phyloP scores from a whole-genome alignment of 2,888 invertebrate species.

The Torymus aiolomorphi region DNA sequence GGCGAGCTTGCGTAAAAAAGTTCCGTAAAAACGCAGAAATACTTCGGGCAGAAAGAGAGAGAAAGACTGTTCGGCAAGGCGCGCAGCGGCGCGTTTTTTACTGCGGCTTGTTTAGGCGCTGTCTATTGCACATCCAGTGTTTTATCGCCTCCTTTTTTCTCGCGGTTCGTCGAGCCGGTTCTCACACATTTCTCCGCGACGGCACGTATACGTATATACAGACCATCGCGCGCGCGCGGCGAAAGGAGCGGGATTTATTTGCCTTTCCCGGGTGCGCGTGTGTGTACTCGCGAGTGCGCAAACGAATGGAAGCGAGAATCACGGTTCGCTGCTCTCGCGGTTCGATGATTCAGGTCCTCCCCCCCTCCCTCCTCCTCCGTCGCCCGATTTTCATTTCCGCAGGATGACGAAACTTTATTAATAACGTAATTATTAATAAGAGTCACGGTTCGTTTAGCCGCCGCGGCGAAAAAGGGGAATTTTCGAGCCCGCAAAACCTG shows the following conservation, averaged over 20 bases:
- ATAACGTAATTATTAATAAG: conserved; percentile 59
- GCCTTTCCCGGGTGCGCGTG: conserved; percentile 48
- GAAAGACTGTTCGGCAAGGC: no score
- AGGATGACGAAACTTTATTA: conserved; percentile 65
- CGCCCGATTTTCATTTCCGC: conserved; percentile 63
- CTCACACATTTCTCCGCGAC: conserved; percentile 47
- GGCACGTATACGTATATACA: not conserved
- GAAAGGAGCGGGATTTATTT: conserved; percentile 57
- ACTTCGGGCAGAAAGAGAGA: not conserved
- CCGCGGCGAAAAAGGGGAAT: conserved; percentile 21
- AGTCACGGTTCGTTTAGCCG: conserved; percentile 64
- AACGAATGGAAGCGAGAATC: conserved; percentile 35
- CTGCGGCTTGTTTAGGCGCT: conserved; percentile 15
- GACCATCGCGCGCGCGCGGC: conserved; percentile 12
- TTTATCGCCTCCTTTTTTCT: conserved; percentile 37
- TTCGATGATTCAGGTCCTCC: conserved; percentile 59
- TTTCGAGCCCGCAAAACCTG: conserved; percentile 7
- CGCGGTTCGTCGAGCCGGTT: conserved; percentile 37
- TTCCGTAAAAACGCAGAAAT: not conserved
- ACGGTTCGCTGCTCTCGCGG: conserved; percentile 53
- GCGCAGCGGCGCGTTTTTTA: conserved; percentile 1
- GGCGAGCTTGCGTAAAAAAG: conserved; percentile 8
- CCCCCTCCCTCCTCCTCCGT: not conserved
- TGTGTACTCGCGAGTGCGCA: conserved; percentile 5
- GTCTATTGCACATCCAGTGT: conserved; percentile 36